phyloP scores from a whole-genome alignment of 2,797 vertebrate species.

The Brotula barbata region DNA sequence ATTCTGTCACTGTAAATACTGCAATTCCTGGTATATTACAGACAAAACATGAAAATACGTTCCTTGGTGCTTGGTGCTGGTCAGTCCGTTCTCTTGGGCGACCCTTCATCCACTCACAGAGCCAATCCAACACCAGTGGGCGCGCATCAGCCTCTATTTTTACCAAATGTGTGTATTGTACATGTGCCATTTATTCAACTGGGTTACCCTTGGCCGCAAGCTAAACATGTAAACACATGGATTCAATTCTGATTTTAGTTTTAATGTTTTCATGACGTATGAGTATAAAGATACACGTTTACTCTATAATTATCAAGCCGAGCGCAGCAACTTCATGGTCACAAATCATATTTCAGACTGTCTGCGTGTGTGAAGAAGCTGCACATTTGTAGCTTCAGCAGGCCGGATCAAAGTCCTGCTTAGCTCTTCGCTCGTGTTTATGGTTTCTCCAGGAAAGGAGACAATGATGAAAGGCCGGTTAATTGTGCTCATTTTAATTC shows the following conservation, averaged over 20 bases:
- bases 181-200: constrained; percentile 28
- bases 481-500: constrained; percentile 85
- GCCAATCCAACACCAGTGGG: constrained; percentile 16
- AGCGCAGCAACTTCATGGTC: background rate
- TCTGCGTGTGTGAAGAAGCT: background rate
- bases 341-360: background rate
- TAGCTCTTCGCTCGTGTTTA: background rate
- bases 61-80: constrained; percentile 3
- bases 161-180: background rate
- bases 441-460: constrained; percentile 63
- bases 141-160: background rate
- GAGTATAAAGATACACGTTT: too few species aligned
- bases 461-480: constrained; percentile 74
- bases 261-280: background rate
- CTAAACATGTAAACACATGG: constrained; percentile 18
- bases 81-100: too few species aligned
- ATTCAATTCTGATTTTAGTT: constrained; percentile 2
- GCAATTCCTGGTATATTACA: constrained; percentile 9
- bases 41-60: background rate
- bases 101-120: constrained; percentile 19
- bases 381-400: background rate
- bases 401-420: constrained; percentile 13
- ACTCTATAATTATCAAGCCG: background rate
- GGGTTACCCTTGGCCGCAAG: constrained; percentile 26
- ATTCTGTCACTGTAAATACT: constrained; percentile 17